Evolutionary conservation across 2,113 vertebrate species (phyloP), one percentile per base, ranked within the genome.

Genomic region (Pungitius pungitius): DNA sequence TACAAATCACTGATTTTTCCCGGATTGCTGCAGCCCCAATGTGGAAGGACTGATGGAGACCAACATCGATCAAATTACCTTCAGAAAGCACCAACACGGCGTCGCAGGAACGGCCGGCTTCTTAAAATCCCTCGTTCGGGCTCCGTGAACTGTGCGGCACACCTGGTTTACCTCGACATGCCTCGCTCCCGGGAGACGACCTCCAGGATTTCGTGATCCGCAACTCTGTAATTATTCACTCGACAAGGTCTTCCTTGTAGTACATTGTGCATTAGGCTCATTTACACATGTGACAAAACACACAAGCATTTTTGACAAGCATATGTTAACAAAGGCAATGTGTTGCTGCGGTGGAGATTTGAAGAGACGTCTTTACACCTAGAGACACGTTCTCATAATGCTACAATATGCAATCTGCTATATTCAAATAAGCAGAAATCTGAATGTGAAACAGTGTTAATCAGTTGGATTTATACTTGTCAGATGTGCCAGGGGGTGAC

Each of bases 351-450:
- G 81, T 71, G 49, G 66, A 39, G 79, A 87, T 90, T 92, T 90
- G 91, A 91, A 91, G 88, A 91, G 77, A 82, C 85, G 83, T 91
- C 85, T 93, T 93, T 88, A 90, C 93, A 92, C 91, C 88, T 86
- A 82, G 83, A 91, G 83, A 92, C 82, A 70, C 87, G 79, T 90
- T 87, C 85, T 88, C 79, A 72, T 90, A 84, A 87, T 69, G 81
- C 59, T 80, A 86, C 89, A 91, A 90, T 89, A 85, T 85, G 87
- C 90, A 92, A 91, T 90, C 85, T 93, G 93, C 92, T 90, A 79
- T 54, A 88, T 85, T 84, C 80, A 92, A 92, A 90, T 87, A 90
- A 92, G 88, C 78, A 71, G 84, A 90, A 88, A 86, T 65, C 74
- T 66, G 84, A 82, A 78, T 20, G 81, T 79, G 89, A 82, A 89